Conservation (phyloP, 1,140 invertebrate species). For the Maniola jurtina region DNA sequence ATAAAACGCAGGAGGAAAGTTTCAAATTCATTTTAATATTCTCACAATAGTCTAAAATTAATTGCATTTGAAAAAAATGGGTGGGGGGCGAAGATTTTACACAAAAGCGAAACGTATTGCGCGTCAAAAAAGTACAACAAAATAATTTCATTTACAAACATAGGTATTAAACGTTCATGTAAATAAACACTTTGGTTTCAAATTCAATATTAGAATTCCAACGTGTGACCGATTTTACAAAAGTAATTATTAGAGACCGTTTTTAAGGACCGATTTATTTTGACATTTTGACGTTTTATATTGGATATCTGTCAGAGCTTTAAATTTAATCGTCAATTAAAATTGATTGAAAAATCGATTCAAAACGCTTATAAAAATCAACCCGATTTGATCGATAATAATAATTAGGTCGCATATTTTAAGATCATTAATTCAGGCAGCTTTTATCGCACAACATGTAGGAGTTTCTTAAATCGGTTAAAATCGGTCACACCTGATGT, state of each 20-base stretch:
- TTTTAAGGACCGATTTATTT: not conserved
- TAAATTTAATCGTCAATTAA: no score
- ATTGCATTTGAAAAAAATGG: conserved; percentile 49
- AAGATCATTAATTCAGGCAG: not conserved
- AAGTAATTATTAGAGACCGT: not conserved
- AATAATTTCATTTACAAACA: conserved; percentile 27
- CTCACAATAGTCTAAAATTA: conserved; percentile 70
- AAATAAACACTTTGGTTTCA: conserved; percentile 2
- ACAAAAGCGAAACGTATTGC: conserved; percentile 38
- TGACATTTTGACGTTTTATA: no score
- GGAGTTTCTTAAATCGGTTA: not conserved
- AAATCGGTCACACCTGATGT: not conserved
- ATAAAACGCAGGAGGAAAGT: conserved; percentile 65
- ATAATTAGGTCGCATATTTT: no score
- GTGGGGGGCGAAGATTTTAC: conserved; percentile 39
- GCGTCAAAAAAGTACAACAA: conserved; percentile 26
- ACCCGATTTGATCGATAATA: no score
- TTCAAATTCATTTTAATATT: conserved; percentile 77
- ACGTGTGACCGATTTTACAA: not conserved
- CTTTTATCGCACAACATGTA: not conserved
- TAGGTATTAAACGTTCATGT: conserved; percentile 17
- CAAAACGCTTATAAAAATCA: no score
- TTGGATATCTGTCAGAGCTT: no score
- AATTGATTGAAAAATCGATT: no score
- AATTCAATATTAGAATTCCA: not conserved